Evolutionary conservation across 2,888 invertebrate genomes (phyloP).

Genomic region (Mongoloraphidia duomilia): DNA sequence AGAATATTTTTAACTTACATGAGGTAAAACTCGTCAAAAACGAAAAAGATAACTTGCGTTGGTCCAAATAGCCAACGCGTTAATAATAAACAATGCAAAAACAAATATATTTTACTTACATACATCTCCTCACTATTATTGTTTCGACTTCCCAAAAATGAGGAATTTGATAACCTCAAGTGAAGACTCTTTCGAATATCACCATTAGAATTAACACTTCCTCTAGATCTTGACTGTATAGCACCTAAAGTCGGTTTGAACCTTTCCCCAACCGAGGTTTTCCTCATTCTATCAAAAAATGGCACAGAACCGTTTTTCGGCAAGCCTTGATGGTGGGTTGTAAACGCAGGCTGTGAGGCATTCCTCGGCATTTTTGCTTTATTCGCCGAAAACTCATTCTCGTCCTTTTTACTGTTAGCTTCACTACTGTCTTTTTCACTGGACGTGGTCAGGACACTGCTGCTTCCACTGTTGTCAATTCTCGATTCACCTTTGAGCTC

Average conservation of each 20-base stretch:
- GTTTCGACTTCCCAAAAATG: constrained; percentile 41
- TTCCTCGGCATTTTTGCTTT: constrained; percentile 56
- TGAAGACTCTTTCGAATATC: constrained; percentile 51
- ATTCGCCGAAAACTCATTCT: constrained; percentile 16
- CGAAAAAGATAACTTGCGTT: no score
- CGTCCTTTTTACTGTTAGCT: constrained; percentile 7
- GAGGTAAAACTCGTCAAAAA: no score
- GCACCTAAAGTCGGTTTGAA: constrained; percentile 74
- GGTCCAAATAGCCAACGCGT: no score
- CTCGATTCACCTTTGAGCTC: constrained; percentile 26
- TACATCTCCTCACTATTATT: constrained; percentile 37
- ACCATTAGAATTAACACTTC: constrained; percentile 59
- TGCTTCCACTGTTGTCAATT: not conserved
- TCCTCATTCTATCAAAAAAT: constrained; percentile 73
- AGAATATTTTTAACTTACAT: no score
- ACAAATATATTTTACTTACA: constrained; percentile 25
- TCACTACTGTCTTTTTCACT: not conserved
- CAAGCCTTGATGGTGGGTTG: constrained; percentile 51
- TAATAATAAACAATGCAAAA: not conserved
- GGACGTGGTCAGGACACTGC: not conserved
- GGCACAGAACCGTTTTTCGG: constrained; percentile 87
- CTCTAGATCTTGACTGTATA: constrained; percentile 62
- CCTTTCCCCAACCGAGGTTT: constrained; percentile 69
- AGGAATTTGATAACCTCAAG: constrained; percentile 39
- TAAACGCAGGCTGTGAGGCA: constrained; percentile 77